phyloP scores from a whole-genome alignment of 1,140 invertebrate genomes.

The Carcinoscorpius rotundicauda region DNA sequence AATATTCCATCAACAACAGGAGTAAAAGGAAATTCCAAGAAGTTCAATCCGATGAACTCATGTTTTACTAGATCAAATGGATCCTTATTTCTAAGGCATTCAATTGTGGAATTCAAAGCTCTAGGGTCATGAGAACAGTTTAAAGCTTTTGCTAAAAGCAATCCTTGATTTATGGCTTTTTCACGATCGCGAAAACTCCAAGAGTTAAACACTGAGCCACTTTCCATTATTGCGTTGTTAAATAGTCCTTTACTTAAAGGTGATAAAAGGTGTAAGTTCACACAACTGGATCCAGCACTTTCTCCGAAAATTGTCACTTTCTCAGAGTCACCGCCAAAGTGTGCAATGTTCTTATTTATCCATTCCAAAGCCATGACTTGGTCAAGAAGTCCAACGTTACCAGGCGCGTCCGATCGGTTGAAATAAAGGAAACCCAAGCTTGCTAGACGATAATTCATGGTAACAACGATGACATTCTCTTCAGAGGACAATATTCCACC shows the following conservation, averaged over 20 bases:
- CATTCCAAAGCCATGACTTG: no score
- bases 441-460: slow-evolving; percentile 31
- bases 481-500: slow-evolving; percentile 1
- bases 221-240: no score
- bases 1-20: slow-evolving; percentile 88
- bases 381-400: no score
- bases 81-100: slow-evolving; percentile 61
- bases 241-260: no score
- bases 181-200: slow-evolving; percentile 83
- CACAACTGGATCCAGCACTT: no score
- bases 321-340: no score
- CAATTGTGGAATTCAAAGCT: slow-evolving; percentile 53
- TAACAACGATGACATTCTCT: slow-evolving; percentile 17
- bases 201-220: slow-evolving; percentile 32
- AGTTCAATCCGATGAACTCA: slow-evolving; percentile 56
- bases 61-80: slow-evolving; percentile 58
- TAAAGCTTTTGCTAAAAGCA: slow-evolving; percentile 69
- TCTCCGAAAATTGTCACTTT: no score
- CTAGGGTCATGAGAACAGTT: slow-evolving; percentile 49
- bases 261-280: no score
- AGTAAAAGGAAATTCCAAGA: slow-evolving; percentile 74
- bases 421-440: no score
- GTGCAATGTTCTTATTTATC: no score
- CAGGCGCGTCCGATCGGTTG: no score
- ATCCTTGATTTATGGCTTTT: slow-evolving; percentile 55